Percentiles rank a stretch among this genome's conserved stretches.
Conservation (phyloP, 37 sponge, comb jelly and placozoan genomes). For the Aplysina aerophoba region DNA sequence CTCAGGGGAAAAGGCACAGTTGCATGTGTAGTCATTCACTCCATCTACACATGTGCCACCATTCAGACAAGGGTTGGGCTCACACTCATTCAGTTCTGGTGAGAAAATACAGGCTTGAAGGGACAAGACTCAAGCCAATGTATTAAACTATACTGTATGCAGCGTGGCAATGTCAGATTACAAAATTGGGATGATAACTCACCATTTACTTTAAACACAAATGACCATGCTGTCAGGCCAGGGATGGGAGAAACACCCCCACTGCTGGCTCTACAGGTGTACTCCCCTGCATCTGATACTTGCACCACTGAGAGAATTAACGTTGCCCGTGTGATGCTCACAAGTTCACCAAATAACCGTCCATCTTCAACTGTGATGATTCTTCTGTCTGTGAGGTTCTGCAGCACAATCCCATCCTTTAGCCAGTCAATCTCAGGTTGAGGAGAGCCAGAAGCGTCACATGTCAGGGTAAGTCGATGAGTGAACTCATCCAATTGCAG, state of each 20-base stretch:
- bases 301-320: background rate
- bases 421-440: slow-evolving; percentile 9
- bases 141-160: background rate
- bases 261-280: slow-evolving; percentile 25
- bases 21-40: background rate
- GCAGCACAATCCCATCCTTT: background rate
- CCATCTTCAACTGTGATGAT: background rate
- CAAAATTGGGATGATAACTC: background rate
- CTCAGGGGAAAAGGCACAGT: background rate
- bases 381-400: background rate
- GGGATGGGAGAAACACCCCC: slow-evolving; percentile 21
- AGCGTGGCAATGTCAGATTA: too few species aligned
- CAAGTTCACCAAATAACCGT: too few species aligned
- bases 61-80: slow-evolving; percentile 13
- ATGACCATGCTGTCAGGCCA: background rate
- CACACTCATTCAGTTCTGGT: slow-evolving; percentile 4
- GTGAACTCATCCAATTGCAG: background rate
- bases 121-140: too few species aligned
- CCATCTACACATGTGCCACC: slow-evolving; percentile 25
- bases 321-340: background rate
- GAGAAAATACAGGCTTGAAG: background rate
- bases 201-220: background rate
- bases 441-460: background rate
- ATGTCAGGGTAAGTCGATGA: background rate
- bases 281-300: slow-evolving; percentile 5